These are phyloP conservation scores for Philantomba maxwellii DNA, from an alignment of 2,113 vertebrate species.

Conservation along the genomic window DNA sequence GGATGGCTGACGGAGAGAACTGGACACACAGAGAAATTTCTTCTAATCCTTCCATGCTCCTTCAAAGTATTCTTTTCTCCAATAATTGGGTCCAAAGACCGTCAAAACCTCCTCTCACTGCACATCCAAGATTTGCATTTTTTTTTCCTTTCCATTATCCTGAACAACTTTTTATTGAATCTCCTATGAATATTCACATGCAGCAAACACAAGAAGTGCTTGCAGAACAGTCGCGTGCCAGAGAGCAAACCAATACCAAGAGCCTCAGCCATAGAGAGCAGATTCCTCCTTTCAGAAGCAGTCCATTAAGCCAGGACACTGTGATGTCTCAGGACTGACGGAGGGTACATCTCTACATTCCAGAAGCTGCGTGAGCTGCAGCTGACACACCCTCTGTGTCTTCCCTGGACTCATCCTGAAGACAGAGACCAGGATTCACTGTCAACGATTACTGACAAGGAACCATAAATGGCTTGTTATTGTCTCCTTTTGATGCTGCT, in stretches of 20 bases:
- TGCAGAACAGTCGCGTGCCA: neutral
- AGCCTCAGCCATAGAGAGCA: neutral
- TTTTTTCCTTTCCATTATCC: neutral
- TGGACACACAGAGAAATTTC: neutral
- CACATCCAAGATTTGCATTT: neutral
- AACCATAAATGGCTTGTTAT: neutral
- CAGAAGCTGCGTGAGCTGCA: neutral
- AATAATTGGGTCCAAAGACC: neutral
- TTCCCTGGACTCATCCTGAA: neutral
- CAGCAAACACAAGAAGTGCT: neutral
- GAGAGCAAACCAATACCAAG: neutral
- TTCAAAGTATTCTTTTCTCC: neutral
- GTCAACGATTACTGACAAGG: no score
- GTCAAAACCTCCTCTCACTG: neutral
- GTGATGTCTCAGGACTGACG: neutral
- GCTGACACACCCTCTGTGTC: neutral
- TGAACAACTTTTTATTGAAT: neutral
- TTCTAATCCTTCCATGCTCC: neutral
- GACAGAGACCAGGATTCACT: neutral
- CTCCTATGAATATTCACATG: neutral
- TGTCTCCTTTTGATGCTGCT: neutral
- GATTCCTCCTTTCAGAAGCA: neutral
- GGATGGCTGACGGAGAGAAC: neutral
- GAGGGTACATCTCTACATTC: neutral
- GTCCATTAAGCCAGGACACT: neutral